phyloP scores from a whole-genome alignment of 2,113 vertebrate genomes.

The Parus major region DNA sequence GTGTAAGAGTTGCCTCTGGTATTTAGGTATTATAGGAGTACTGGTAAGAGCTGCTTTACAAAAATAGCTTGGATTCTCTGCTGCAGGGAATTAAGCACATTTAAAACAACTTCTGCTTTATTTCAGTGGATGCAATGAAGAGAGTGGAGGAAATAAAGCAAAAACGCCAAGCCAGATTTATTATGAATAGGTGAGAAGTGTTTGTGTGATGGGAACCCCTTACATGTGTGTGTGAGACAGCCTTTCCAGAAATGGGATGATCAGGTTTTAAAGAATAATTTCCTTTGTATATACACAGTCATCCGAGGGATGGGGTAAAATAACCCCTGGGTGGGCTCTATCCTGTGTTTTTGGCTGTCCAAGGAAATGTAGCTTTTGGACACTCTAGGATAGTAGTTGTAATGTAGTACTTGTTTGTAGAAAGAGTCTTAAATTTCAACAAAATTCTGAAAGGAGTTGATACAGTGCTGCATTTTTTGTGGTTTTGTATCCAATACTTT shows the following conservation, averaged over 20 bases:
- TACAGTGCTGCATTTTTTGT: not conserved
- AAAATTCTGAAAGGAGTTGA: not conserved
- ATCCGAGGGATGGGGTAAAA: not conserved
- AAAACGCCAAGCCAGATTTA: conserved; percentile 93
- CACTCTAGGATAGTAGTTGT: not conserved
- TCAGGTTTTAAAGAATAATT: not conserved
- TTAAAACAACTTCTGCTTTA: conserved; percentile 25
- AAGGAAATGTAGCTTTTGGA: not conserved
- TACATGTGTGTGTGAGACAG: not conserved
- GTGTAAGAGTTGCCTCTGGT: not conserved
- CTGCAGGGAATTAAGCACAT: not conserved
- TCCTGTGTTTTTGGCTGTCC: not conserved
- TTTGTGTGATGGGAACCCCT: not conserved
- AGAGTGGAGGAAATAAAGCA: conserved; percentile 91
- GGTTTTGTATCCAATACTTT: not conserved
- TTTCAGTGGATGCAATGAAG: conserved; percentile 93
- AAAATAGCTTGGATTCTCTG: not conserved
- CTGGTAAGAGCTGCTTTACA: not conserved
- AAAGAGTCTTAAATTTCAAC: not conserved
- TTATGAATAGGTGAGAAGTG: conserved; percentile 90
- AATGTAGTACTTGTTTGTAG: not conserved
- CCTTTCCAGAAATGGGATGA: not conserved
- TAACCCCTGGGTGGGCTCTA: not conserved
- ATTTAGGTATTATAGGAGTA: not conserved
- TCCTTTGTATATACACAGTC: not conserved